A percentile compares a stretch with the other conserved stretches of the same genome.
phyloP scores from a whole-genome alignment of 2,113 vertebrate genomes.

The Chamaea fasciata region DNA sequence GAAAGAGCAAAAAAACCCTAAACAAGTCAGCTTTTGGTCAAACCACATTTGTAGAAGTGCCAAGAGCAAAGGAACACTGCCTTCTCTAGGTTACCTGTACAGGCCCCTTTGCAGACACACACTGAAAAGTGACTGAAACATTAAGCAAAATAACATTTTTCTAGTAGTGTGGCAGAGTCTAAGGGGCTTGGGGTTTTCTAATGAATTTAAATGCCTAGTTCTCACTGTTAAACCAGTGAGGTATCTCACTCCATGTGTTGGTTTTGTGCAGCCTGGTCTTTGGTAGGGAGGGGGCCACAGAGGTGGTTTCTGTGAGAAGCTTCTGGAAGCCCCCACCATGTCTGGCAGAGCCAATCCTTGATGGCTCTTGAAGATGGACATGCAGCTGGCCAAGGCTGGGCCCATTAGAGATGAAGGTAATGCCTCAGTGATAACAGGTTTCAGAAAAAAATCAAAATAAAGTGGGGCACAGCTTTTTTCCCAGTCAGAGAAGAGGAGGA shows the following conservation, averaged over 20 bases:
- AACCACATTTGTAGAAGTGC: neutral
- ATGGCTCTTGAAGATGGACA: neutral
- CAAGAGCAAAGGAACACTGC: neutral
- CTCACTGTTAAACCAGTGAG: neutral
- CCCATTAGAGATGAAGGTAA: rapidly evolving
- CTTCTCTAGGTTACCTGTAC: neutral
- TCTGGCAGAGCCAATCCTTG: neutral
- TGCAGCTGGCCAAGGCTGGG: neutral
- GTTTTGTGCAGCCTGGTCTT: neutral
- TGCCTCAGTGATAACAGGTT: rapidly evolving
- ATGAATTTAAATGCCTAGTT: neutral
- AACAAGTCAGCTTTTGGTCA: neutral
- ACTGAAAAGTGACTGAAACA: neutral
- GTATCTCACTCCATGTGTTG: neutral
- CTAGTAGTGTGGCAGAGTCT: neutral
- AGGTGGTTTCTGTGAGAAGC: neutral
- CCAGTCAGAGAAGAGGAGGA: neutral
- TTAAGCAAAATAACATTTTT: neutral
- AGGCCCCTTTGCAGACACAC: neutral
- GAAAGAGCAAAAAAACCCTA: neutral
- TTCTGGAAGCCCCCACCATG: neutral
- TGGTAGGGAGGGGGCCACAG: rapidly evolving
- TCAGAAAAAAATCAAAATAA: neutral
- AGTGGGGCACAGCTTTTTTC: neutral
- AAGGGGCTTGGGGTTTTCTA: neutral